These are phyloP conservation scores for Rhinolophus sinicus DNA, from an alignment of 2,113 vertebrate genomes.

Conservation along the genomic window DNA sequence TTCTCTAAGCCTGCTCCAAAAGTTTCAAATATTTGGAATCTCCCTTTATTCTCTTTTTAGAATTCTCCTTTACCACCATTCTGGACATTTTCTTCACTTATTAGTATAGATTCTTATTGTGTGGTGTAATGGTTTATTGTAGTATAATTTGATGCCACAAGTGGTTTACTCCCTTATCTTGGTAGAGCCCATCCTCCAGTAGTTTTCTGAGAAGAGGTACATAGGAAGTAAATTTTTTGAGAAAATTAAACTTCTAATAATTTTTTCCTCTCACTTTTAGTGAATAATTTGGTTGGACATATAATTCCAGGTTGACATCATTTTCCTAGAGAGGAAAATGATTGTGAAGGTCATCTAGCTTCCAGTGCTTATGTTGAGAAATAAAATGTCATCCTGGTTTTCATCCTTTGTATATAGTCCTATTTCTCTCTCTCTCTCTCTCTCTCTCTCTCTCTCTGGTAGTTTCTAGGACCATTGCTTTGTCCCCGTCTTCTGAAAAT, in stretches of 20 bases:
- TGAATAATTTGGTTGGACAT: neutral
- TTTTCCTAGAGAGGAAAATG: no score
- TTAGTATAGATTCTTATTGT: neutral
- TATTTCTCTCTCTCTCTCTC: neutral
- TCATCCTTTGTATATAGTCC: neutral
- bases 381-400: constrained; percentile 3
- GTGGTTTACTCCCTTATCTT: neutral
- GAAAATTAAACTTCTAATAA: neutral
- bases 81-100: neutral
- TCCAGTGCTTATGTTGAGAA: neutral
- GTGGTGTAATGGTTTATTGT: neutral
- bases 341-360: neutral
- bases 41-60: neutral
- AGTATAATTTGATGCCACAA: neutral
- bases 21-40: neutral
- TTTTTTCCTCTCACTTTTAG: constrained; percentile 5
- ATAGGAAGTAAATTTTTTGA: neutral
- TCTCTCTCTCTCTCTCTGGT: neutral
- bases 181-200: neutral
- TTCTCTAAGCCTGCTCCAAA: neutral
- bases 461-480: neutral
- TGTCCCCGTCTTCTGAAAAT: neutral
- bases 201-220: neutral
- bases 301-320: neutral
- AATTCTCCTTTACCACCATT: neutral